A percentile compares a stretch with the other conserved stretches of the same genome.
phyloP scores from a whole-genome alignment of 2,797 vertebrate genomes.

The Avahi laniger region DNA sequence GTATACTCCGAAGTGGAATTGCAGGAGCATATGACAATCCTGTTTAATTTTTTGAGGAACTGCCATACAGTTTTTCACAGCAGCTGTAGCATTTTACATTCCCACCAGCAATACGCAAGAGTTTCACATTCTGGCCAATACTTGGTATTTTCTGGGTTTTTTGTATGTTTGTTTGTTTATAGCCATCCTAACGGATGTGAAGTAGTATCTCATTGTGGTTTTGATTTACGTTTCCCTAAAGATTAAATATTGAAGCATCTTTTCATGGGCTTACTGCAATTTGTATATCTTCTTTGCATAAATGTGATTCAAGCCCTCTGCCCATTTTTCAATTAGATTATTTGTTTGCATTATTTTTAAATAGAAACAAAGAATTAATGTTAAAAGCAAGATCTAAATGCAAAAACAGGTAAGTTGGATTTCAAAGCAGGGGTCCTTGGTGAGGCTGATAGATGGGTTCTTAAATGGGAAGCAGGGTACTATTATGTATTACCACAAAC shows the following conservation, averaged over 20 bases:
- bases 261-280: not conserved
- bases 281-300: not conserved
- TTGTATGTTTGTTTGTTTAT: not conserved
- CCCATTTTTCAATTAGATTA: not conserved
- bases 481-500: not conserved
- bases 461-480: not conserved
- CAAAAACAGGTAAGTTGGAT: not conserved
- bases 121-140: not conserved
- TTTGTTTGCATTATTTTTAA: not conserved
- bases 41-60: not conserved
- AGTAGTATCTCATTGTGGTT: not conserved
- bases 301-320: not conserved
- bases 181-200: not conserved
- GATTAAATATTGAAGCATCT: not conserved
- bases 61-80: not conserved
- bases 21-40: not conserved
- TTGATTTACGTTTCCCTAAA: not conserved
- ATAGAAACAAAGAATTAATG: not conserved
- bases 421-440: not conserved
- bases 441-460: not conserved
- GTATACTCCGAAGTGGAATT: not conserved
- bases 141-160: not conserved
- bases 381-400: constrained; percentile 20
- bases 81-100: not conserved
- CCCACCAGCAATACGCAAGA: not conserved